A percentile compares a stretch with the other conserved stretches of the same genome.
phyloP scores from a whole-genome alignment of 2,888 invertebrate genomes.

The Eilema depressum region DNA sequence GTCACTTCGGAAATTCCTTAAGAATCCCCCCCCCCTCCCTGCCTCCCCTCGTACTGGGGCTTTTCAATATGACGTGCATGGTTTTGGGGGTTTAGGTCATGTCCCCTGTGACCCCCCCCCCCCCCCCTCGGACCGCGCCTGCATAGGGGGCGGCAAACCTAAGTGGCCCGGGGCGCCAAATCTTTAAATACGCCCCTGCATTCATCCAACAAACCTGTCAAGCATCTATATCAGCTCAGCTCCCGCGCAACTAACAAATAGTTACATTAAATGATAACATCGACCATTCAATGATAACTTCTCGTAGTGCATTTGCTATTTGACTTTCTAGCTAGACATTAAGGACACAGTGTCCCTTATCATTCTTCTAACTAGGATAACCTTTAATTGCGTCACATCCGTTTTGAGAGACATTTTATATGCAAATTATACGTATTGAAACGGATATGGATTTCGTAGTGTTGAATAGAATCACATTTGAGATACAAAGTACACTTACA shows the following conservation, averaged over 20 bases:
- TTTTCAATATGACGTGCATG: too few species aligned
- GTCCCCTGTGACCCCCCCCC: too few species aligned
- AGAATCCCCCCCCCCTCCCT: too few species aligned
- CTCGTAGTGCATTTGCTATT: conserved; percentile 28
- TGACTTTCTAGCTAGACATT: conserved; percentile 36
- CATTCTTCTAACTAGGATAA: conserved; percentile 20
- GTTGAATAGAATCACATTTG: neutral
- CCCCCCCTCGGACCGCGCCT: too few species aligned
- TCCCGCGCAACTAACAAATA: conserved; percentile 34
- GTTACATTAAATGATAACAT: conserved; percentile 47
- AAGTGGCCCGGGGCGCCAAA: too few species aligned
- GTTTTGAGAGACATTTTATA: conserved; percentile 13
- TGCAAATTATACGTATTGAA: conserved; percentile 8
- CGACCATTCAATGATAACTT: conserved; percentile 29
- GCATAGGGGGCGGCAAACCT: too few species aligned
- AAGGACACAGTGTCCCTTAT: conserved; percentile 41
- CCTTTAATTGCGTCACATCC: conserved; percentile 18
- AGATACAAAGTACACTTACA: neutral
- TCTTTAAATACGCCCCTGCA: too few species aligned
- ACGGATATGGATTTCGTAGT: neutral
- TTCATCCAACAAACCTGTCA: conserved; percentile 16
- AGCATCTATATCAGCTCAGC: conserved; percentile 22
- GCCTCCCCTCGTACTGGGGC: too few species aligned
- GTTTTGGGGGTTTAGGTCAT: too few species aligned
- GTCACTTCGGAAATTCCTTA: too few species aligned